Evolutionary conservation across 2,113 vertebrate species (phyloP).

Genomic region (Eidolon helvum): DNA sequence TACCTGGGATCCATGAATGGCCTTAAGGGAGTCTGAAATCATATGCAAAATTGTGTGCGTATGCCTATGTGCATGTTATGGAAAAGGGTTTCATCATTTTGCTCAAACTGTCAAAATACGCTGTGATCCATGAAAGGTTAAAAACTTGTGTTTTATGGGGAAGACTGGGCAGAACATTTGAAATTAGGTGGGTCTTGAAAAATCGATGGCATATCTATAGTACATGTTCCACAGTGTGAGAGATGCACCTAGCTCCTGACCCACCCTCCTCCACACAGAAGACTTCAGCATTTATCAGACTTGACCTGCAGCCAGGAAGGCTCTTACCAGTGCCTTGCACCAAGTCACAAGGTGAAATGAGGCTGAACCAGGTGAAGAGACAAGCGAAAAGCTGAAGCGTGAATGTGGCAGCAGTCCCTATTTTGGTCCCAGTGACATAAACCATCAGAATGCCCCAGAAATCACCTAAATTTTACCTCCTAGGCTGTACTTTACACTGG

Average conservation of each 20-base stretch:
- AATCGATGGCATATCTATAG: background rate
- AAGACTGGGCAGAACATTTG: background rate
- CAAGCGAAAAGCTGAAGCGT: background rate
- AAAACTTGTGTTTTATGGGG: background rate
- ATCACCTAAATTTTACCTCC: background rate
- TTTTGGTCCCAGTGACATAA: background rate
- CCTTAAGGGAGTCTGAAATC: background rate
- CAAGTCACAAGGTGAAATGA: background rate
- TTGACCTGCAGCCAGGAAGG: background rate
- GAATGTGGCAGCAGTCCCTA: background rate
- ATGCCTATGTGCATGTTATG: background rate
- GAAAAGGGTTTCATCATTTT: background rate
- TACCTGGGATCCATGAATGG: background rate
- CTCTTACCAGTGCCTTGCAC: background rate
- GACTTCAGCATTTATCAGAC: background rate
- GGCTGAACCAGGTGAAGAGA: background rate
- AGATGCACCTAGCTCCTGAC: background rate
- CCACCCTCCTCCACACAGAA: background rate
- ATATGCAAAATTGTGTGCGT: background rate
- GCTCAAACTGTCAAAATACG: background rate
- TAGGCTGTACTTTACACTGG: background rate
- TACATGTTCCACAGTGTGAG: background rate
- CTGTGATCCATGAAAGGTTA: background rate
- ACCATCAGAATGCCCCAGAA: background rate
- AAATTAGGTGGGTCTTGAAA: background rate